These are phyloP conservation scores for Rhopalosiphum nymphaeae DNA, from an alignment of 2,888 invertebrate species.

Conservation along the genomic window DNA sequence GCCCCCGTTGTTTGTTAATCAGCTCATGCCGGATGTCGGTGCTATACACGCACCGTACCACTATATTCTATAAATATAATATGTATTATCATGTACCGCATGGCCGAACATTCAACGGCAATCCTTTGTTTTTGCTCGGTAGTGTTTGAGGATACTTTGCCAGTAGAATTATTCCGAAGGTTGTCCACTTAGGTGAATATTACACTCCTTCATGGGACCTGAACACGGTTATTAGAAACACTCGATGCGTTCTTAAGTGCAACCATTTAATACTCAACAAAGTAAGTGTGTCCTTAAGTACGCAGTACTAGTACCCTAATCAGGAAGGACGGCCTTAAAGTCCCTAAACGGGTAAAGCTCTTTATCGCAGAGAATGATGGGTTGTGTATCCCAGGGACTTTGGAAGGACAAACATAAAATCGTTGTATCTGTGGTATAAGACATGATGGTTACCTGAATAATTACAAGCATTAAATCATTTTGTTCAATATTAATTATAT, in stretches of 20 bases:
- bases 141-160: conserved; percentile 2
- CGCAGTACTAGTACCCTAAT: not conserved
- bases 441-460: not conserved
- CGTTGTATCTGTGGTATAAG: not conserved
- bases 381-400: not conserved
- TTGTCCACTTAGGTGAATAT: conserved; percentile 15
- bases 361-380: not conserved
- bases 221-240: conserved; percentile 17
- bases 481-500: not conserved
- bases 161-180: conserved; percentile 7
- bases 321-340: not conserved
- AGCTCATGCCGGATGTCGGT: conserved; percentile 41
- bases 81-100: conserved; percentile 13
- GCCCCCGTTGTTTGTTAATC: conserved; percentile 10
- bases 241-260: conserved; percentile 38
- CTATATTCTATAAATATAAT: not conserved
- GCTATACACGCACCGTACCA: not conserved
- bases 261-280: not conserved
- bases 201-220: not conserved
- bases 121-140: conserved; percentile 22
- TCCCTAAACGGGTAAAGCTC: conserved; percentile 18
- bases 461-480: not conserved
- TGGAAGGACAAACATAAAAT: not conserved
- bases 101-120: not conserved
- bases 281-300: conserved; percentile 17